Evolutionary conservation across 2,888 invertebrate species (phyloP).

Genomic region (Temnothorax rugatulus): DNA sequence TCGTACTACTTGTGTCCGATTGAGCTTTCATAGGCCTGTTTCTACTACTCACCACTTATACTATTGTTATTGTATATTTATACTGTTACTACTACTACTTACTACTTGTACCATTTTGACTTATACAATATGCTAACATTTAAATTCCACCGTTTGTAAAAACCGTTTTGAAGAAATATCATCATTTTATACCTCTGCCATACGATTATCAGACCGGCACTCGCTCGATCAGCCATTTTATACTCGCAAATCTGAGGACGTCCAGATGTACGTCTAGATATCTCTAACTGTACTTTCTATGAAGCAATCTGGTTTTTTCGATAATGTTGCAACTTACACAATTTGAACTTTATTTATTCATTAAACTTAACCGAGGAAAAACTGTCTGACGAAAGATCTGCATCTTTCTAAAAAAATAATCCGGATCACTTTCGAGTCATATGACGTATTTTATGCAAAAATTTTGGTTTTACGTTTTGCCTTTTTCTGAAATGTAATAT

Average conservation of each 20-base stretch:
- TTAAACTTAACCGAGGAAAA: background rate
- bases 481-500: background rate
- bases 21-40: conserved; percentile 78
- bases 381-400: background rate
- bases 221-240: conserved; percentile 71
- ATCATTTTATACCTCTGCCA: conserved; percentile 24
- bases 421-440: background rate
- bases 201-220: conserved; percentile 66
- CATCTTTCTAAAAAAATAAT: background rate
- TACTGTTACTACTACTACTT: conserved; percentile 12
- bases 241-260: conserved; percentile 22
- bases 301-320: background rate
- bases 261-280: background rate
- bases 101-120: background rate
- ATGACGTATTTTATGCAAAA: conserved; percentile 2
- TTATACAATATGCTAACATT: conserved; percentile 26
- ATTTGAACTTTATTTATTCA: background rate
- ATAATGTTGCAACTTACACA: background rate
- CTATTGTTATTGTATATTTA: conserved; percentile 7
- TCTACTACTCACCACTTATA: conserved; percentile 57
- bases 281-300: background rate
- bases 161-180: background rate
- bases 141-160: conserved; percentile 7
- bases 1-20: conserved; percentile 67
- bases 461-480: background rate